Evolutionary conservation across 2,888 invertebrate genomes (phyloP), one percentile per base, ranked within the genome.

Genomic region (Dysmachus trigonus): DNA sequence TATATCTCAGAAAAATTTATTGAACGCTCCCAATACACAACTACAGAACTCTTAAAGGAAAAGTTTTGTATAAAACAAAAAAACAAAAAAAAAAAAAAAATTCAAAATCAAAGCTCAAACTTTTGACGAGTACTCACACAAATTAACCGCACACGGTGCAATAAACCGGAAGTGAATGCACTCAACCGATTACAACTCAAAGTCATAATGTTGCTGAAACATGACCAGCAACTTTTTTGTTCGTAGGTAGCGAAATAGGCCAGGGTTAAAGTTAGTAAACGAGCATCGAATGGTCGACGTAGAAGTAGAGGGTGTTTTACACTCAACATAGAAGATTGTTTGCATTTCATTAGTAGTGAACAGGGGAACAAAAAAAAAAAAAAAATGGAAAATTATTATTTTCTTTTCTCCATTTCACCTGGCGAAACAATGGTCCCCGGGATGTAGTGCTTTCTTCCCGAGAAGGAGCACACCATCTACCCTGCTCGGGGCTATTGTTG

Each of bases 301-400:
- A 3, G 22, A 62, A 27, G 62, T 22, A 3, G 22, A 10, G 62
- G 27, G 62, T 22, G 62, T 18, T 18, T n/a, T 18, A 10, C 47
- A 47, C 62, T 62, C 27, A n/a, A 22, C 2, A 62, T 1, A 1
- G 27, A 81, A 53, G 31, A 51, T 81, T 81, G 53, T 62, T 81
- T 81, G 33, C 81, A 53, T 81, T 81, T 81, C 81, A 81, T 81
- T 81, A 81, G 27, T 31, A 53, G 41, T n/a, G 77, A 77, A 27
- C 22, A 27, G 41, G 0, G n/a, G n/a, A n/a, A n/a, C n/a, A 38
- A 35, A 76, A 15, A 47, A 47, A 47, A n/a, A 38, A 35, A 47
- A 47, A 4, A 51, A 51, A 18, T 51, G 10, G 15, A 47, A 4
- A 51, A 51, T 6, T 51, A 18, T 6, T 1, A 6, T 7, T 51